Percentiles rank a stretch among this genome's conserved stretches.
Conservation (phyloP, 2,113 vertebrate genomes). For the Misgurnus mizolepis region DNA sequence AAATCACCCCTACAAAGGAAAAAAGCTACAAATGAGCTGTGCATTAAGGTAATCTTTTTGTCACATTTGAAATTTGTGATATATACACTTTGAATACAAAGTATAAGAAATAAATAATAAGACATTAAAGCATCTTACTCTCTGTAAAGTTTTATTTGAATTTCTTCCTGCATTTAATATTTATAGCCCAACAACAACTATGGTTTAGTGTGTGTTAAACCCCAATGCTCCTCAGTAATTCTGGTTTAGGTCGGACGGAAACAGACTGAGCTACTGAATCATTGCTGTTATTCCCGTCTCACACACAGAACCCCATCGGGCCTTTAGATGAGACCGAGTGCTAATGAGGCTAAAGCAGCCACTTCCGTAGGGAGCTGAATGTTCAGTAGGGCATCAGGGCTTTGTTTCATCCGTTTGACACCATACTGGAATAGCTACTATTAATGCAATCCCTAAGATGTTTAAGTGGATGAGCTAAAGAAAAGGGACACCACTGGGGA, state of each 20-base stretch:
- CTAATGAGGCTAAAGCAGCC: conserved; percentile 47
- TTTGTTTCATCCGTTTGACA: conserved; percentile 18
- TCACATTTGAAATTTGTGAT: no score
- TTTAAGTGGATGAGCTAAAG: conserved; percentile 9
- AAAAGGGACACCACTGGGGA: neutral
- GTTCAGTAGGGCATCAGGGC: conserved; percentile 3
- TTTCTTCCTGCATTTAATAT: neutral
- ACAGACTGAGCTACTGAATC: conserved; percentile 37
- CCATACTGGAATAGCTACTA: conserved; percentile 17
- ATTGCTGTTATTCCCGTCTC: conserved; percentile 34
- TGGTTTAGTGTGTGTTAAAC: conserved; percentile 41
- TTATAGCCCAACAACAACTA: conserved; percentile 13
- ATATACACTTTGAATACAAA: no score
- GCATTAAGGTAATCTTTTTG: neutral
- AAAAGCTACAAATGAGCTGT: neutral
- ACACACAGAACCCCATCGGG: conserved; percentile 5
- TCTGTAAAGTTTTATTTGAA: neutral
- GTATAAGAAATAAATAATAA: neutral
- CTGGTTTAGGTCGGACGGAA: conserved; percentile 18
- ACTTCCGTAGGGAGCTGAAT: conserved; percentile 37
- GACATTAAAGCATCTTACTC: neutral
- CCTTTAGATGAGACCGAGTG: conserved; percentile 40
- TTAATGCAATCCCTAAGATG: conserved; percentile 25
- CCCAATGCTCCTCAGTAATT: conserved; percentile 30
- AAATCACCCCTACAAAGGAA: neutral